phyloP scores from a whole-genome alignment of 2,888 invertebrate genomes.

The Stenolophus ochropezus region DNA sequence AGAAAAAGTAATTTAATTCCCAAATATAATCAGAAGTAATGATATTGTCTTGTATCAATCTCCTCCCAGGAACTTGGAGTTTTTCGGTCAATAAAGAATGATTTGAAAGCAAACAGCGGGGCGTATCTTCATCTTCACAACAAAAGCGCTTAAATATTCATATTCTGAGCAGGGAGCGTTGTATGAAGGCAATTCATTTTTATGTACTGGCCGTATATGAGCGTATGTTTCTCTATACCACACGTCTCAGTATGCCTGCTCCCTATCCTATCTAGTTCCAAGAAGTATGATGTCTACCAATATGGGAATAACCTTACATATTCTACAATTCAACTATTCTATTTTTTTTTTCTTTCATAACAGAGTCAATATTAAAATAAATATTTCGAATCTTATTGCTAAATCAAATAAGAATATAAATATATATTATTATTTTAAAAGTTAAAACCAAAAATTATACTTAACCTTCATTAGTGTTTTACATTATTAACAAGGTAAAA shows the following conservation, averaged over 20 bases:
- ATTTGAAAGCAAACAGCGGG: slow-evolving; percentile 3
- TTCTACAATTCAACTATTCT: not conserved
- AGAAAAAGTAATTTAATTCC: slow-evolving; percentile 51
- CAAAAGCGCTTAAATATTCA: slow-evolving; percentile 49
- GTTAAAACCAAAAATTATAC: too few species aligned
- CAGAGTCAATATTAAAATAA: not conserved
- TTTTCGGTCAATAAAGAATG: slow-evolving; percentile 50
- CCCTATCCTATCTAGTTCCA: not conserved
- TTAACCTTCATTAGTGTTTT: too few species aligned
- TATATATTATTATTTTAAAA: too few species aligned
- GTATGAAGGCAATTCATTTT: slow-evolving; percentile 45
- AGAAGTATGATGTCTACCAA: not conserved
- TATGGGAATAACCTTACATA: not conserved
- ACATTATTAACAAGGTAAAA: too few species aligned
- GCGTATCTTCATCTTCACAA: slow-evolving; percentile 18
- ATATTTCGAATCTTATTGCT: too few species aligned
- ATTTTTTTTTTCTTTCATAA: not conserved
- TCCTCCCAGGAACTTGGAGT: slow-evolving; percentile 2
- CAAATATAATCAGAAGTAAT: slow-evolving; percentile 50
- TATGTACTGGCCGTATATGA: slow-evolving; percentile 20
- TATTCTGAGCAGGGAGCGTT: slow-evolving; percentile 21
- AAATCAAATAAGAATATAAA: too few species aligned
- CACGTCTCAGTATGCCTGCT: not conserved
- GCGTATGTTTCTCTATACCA: slow-evolving; percentile 22
- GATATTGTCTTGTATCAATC: slow-evolving; percentile 34